These are phyloP conservation scores for Umimayanthus kanabou DNA, from an alignment of 92 coral and sea anemone species.

Conservation along the genomic window DNA sequence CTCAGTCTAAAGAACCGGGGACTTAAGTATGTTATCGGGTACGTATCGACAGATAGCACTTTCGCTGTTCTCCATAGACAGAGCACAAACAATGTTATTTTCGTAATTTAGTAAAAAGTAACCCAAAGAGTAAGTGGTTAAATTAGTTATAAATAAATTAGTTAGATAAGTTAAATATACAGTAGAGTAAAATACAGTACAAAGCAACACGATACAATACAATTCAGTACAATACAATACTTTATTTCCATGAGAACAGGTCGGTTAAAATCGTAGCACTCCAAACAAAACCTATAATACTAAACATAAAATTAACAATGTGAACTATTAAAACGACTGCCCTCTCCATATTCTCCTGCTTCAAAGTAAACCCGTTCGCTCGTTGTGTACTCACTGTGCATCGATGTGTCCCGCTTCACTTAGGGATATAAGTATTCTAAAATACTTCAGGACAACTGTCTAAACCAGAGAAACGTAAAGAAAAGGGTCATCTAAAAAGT, in stretches of 20 bases:
- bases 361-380: no score
- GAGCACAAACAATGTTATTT: neutral
- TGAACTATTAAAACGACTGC: no score
- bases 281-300: no score
- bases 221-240: neutral
- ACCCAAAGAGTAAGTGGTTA: neutral
- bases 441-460: neutral
- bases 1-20: conserved; percentile 31
- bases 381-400: no score
- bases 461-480: neutral
- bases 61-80: neutral
- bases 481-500: no score
- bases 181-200: neutral
- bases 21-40: conserved; percentile 23
- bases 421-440: neutral
- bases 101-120: neutral
- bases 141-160: no score
- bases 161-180: neutral
- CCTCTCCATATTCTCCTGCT: no score
- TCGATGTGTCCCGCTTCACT: no score
- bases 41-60: neutral
- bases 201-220: neutral
- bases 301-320: no score
- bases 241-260: no score
- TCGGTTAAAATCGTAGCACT: no score